A percentile compares a stretch with the other conserved stretches of the same genome.
These are phyloP conservation scores for Aurelia coerulea DNA, from an alignment of 30 jellyfish, hydroid and myxozoan genomes.

Conservation along the genomic window DNA sequence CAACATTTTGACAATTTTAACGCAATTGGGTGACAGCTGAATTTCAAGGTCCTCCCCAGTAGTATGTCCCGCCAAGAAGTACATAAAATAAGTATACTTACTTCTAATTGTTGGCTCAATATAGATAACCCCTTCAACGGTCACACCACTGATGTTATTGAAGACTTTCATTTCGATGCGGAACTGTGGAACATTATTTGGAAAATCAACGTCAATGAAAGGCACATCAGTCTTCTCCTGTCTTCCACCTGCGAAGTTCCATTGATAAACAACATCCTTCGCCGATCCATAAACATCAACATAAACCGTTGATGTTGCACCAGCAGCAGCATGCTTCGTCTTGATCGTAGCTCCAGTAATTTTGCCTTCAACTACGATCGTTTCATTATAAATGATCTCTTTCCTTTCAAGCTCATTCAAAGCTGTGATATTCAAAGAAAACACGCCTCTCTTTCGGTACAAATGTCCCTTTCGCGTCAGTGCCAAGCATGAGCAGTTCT, in stretches of 20 bases:
- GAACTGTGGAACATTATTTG: slow-evolving; percentile 24
- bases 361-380: slow-evolving; percentile 30
- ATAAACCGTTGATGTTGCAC: slow-evolving; percentile 10
- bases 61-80: no score
- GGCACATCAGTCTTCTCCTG: slow-evolving; percentile 15
- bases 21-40: no score
- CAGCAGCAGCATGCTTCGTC: slow-evolving; percentile 54
- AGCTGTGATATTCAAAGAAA: slow-evolving; percentile 62
- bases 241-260: slow-evolving; percentile 24
- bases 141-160: slow-evolving; percentile 53
- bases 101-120: slow-evolving; percentile 42
- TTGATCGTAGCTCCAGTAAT: slow-evolving; percentile 31
- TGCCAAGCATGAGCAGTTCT: slow-evolving; percentile 52
- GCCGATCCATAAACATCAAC: slow-evolving; percentile 24
- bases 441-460: slow-evolving; percentile 37
- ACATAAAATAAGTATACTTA: not conserved
- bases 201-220: slow-evolving; percentile 13
- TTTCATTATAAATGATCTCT: slow-evolving; percentile 22
- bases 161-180: slow-evolving; percentile 27
- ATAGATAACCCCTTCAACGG: slow-evolving; percentile 6
- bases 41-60: no score
- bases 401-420: slow-evolving; percentile 24
- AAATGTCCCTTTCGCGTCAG: slow-evolving; percentile 34
- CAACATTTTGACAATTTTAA: no score
- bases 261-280: slow-evolving; percentile 15